phyloP scores from a whole-genome alignment of 1,140 invertebrate genomes.

The Micrasema minimum region DNA sequence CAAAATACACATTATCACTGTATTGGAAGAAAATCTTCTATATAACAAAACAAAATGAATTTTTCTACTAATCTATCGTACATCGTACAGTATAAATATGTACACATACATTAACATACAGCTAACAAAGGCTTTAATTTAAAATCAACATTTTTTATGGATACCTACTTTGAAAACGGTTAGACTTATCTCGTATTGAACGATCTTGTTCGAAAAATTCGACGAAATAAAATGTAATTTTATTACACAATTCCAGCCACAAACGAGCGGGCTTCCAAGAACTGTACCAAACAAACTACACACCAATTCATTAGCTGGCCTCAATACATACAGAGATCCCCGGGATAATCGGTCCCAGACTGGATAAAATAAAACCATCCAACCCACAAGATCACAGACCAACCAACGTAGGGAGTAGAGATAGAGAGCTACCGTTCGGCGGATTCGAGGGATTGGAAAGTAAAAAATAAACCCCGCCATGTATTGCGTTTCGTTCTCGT shows the following conservation, averaged over 20 bases:
- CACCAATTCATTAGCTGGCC: slow-evolving; percentile 37
- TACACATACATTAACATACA: no score
- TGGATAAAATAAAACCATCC: slow-evolving; percentile 11
- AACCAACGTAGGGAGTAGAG: no score
- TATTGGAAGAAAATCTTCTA: no score
- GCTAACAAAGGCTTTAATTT: no score
- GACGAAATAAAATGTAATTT: slow-evolving; percentile 12
- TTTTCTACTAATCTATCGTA: no score
- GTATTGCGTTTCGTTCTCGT: slow-evolving; percentile 2
- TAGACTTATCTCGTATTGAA: slow-evolving; percentile 6
- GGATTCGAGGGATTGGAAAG: background rate
- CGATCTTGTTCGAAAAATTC: background rate
- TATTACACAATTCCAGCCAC: slow-evolving; percentile 22
- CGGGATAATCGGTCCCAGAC: slow-evolving; percentile 30
- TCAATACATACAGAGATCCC: slow-evolving; percentile 25
- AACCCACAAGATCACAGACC: no score
- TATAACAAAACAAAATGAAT: no score
- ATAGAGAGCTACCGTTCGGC: slow-evolving; percentile 19
- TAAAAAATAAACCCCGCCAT: slow-evolving; percentile 17
- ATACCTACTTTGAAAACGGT: background rate
- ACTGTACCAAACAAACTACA: slow-evolving; percentile 30
- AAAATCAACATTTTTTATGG: no score
- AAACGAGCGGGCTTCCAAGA: slow-evolving; percentile 29
- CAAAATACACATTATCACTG: no score
- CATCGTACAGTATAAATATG: no score